A percentile compares a stretch with the other conserved stretches of the same genome.
These are phyloP conservation scores for Prinia subflava DNA, from an alignment of 2,113 vertebrate species.

Conservation along the genomic window DNA sequence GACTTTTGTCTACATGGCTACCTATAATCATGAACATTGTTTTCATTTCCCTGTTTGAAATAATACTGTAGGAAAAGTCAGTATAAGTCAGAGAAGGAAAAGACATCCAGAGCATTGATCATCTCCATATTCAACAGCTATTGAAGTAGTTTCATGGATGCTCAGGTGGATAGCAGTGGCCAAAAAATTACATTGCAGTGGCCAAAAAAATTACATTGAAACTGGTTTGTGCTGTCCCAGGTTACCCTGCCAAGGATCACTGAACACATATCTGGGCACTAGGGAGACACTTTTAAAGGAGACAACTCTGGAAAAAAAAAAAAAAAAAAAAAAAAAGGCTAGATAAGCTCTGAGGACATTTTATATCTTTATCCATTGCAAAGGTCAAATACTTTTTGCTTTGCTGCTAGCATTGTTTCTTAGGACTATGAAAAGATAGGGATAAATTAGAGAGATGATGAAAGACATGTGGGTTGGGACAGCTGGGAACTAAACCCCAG, in stretches of 20 bases:
- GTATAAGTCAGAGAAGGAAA: not conserved
- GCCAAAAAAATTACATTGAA: not conserved
- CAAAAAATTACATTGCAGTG: not conserved
- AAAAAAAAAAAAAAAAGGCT: not conserved
- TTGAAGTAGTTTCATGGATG: not conserved
- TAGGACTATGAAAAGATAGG: not conserved
- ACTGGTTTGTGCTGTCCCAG: not conserved
- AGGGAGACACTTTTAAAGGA: not conserved
- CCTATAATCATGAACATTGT: not conserved
- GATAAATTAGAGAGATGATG: not conserved
- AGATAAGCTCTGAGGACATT: not conserved
- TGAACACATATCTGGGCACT: not conserved
- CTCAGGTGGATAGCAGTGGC: not conserved
- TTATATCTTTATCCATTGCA: not conserved
- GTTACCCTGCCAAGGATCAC: not conserved
- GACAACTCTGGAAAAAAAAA: fast-evolving
- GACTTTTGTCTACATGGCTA: not conserved
- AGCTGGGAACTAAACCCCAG: not conserved
- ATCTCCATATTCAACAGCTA: not conserved
- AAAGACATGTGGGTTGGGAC: not conserved
- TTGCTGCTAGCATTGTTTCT: not conserved
- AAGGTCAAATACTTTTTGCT: not conserved
- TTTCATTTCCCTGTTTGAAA: not conserved
- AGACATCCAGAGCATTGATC: not conserved
- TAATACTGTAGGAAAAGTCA: not conserved